These are phyloP conservation scores for Ifrita kowaldi DNA, from an alignment of 2,113 vertebrate species.

Conservation along the genomic window DNA sequence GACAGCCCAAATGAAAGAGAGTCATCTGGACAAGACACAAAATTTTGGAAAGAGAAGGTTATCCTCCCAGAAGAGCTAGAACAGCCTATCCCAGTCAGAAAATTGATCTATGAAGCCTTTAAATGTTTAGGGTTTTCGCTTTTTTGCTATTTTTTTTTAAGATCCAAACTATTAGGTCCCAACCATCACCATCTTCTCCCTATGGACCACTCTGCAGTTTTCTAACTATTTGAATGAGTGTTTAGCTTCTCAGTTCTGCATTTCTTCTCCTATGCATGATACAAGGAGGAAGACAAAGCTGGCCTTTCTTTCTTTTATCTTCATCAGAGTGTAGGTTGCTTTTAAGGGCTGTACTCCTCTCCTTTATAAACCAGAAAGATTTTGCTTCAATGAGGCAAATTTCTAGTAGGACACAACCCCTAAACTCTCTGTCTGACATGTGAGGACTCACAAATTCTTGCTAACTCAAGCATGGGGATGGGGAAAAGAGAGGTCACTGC, in stretches of 20 bases:
- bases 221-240: neutral
- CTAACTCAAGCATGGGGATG: neutral
- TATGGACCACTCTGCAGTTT: neutral
- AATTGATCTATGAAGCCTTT: neutral
- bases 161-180: neutral
- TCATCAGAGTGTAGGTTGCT: neutral
- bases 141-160: neutral
- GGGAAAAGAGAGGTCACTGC: neutral
- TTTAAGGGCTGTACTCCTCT: neutral
- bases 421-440: neutral
- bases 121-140: neutral
- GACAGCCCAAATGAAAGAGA: neutral
- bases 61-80: neutral
- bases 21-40: neutral
- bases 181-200: neutral
- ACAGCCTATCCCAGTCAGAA: neutral
- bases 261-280: neutral
- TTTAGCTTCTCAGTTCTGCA: neutral
- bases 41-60: neutral
- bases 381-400: neutral
- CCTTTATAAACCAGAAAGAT: neutral
- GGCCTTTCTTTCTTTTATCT: neutral
- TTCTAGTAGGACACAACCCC: neutral
- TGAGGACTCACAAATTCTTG: neutral
- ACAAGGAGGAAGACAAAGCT: neutral